Evolutionary conservation across 2,797 vertebrate species (phyloP).

Genomic region (Brachyrhaphis roseni): DNA sequence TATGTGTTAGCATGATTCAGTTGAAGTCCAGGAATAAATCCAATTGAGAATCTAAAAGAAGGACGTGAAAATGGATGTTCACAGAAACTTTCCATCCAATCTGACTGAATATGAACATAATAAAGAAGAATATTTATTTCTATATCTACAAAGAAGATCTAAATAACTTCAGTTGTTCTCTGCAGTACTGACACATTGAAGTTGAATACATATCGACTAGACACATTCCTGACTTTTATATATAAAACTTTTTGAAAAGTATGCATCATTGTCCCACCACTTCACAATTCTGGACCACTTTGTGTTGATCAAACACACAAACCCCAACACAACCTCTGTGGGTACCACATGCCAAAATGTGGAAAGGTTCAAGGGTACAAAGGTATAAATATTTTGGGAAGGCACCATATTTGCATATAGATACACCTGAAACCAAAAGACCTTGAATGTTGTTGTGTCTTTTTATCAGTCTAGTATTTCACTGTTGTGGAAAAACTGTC

Average conservation of each 20-base stretch:
- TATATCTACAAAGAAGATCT: not conserved
- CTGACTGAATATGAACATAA: not conserved
- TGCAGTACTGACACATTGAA: not conserved
- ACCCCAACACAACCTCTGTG: not conserved
- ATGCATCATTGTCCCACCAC: not conserved
- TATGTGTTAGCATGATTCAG: not conserved
- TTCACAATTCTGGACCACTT: not conserved
- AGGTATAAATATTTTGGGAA: not conserved
- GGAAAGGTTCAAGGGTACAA: not conserved
- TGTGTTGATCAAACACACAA: not conserved
- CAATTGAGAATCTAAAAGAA: not conserved
- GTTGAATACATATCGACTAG: not conserved
- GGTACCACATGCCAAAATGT: not conserved
- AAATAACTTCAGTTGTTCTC: not conserved
- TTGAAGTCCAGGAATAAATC: not conserved
- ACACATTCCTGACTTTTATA: not conserved
- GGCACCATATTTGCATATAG: not conserved
- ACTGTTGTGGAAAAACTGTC: not conserved
- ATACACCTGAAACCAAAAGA: not conserved
- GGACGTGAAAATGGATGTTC: not conserved
- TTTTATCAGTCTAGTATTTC: not conserved
- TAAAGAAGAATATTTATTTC: not conserved
- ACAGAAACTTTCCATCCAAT: not conserved
- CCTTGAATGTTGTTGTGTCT: not conserved
- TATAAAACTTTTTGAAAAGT: not conserved